Base-by-base conservation (phyloP, 2,113 vertebrate genomes). In the Echinops telfairi region DNA sequence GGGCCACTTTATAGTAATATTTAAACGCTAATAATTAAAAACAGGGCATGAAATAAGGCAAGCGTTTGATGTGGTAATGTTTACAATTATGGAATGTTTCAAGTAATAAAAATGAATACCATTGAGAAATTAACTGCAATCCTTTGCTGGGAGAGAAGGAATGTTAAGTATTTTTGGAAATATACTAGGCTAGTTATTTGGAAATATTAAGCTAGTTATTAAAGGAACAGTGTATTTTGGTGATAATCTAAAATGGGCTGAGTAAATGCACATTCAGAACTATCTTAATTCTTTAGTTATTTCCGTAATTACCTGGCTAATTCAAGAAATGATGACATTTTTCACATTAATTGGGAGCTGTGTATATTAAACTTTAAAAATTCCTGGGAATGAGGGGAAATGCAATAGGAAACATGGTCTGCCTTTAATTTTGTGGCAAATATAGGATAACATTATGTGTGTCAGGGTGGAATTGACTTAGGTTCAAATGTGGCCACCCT, bases 51-150 rank as follows among this genome's bases (percentile, higher is more conserved):
- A 93, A 73, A 80, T 79, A 64, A 93, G 29, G 47, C 7, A 93
- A 79, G 68, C 29, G 62, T 60, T 82, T 92, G 20, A 80, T 86
- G 76, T 31, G 58, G 9, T 70, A 83, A 85, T 40, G 88, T 53
- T 71, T 80, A 70, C 31, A 83, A 78, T 77, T 88, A 76, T 62
- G 6, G 5, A 90, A 40, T 81, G 84, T 83, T 81, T 93, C 40
- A 88, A 70, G 60, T 33, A 92, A 92, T 80, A 89, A 62, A 83
- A 43, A 33, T 82, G 78, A 89, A 6, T 82, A 60, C 43, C 10
- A 31, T 77, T 80, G 84, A 76, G 75, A 93, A 91, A 95, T 89
- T 36, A 89, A 87, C 6, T 70, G 25, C 83, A 87, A 3, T 96
- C 84, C 87, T 71, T 84, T 86, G 75, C 93, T 86, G n/a, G 29